A percentile compares a stretch with the other conserved stretches of the same genome.
These are phyloP conservation scores for Festucalex cinctus DNA, from an alignment of 2,113 vertebrate species.

Conservation along the genomic window DNA sequence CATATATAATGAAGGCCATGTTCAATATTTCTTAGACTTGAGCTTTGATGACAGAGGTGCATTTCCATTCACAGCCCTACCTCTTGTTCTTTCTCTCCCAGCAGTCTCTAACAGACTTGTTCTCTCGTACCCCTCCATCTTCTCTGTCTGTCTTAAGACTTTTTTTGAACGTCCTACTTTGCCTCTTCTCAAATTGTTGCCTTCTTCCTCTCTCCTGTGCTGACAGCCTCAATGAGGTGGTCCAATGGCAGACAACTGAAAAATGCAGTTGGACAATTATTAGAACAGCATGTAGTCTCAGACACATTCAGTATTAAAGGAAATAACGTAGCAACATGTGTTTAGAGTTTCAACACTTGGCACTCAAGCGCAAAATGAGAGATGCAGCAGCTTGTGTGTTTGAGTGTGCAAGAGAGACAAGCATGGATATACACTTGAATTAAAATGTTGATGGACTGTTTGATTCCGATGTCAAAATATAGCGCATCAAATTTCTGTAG, in stretches of 20 bases:
- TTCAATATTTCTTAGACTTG: slow-evolving; percentile 47
- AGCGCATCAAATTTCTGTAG: background rate
- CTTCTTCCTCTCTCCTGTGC: slow-evolving; percentile 26
- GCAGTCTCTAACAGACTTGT: background rate
- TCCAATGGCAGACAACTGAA: slow-evolving; percentile 60
- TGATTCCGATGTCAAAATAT: background rate
- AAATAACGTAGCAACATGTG: slow-evolving; percentile 33
- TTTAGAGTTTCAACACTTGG: slow-evolving; percentile 59
- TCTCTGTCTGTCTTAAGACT: background rate
- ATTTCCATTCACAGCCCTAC: slow-evolving; percentile 38
- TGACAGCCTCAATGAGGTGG: slow-evolving; percentile 64
- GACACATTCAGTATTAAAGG: slow-evolving; percentile 14
- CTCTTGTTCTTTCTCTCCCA: slow-evolving; percentile 11
- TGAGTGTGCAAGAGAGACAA: background rate
- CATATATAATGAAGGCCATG: slow-evolving; percentile 56
- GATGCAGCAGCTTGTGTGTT: background rate
- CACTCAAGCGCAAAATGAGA: slow-evolving; percentile 23
- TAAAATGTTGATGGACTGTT: slow-evolving; percentile 8
- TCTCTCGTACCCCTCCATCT: background rate
- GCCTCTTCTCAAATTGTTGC: slow-evolving; percentile 16
- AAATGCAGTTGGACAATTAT: slow-evolving; percentile 62
- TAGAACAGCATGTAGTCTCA: slow-evolving; percentile 28
- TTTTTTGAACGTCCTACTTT: background rate
- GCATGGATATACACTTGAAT: background rate
- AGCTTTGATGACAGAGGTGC: slow-evolving; percentile 57